A percentile compares a stretch with the other conserved stretches of the same genome.
Conservation (phyloP, 2,113 vertebrate species). For the Mustela nigripes region DNA sequence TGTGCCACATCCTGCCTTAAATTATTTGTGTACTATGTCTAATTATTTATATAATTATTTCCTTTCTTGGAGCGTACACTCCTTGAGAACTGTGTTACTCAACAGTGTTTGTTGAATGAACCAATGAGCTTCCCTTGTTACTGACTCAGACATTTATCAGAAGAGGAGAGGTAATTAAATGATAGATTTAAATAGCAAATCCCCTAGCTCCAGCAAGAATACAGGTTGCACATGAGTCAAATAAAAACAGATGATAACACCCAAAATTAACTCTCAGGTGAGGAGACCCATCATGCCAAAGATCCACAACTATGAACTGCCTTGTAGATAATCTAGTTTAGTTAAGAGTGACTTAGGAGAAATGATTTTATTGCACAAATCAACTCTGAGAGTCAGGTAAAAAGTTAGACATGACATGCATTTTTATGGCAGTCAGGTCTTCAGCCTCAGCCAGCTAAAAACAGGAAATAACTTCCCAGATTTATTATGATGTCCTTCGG, state of each 20-base stretch:
- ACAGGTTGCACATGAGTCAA: not conserved
- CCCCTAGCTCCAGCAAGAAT: not conserved
- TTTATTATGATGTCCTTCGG: slow-evolving; percentile 27
- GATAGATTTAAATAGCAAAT: slow-evolving; percentile 19
- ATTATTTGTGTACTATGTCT: not conserved
- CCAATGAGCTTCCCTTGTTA: not conserved
- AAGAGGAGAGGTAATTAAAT: slow-evolving; percentile 28
- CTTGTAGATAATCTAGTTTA: not conserved
- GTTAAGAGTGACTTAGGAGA: not conserved
- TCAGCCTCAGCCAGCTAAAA: slow-evolving; percentile 17
- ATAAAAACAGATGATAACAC: not conserved
- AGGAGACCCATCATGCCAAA: not conserved
- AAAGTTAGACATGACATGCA: slow-evolving; percentile 43
- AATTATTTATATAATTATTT: slow-evolving; percentile 40
- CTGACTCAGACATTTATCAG: slow-evolving; percentile 1
- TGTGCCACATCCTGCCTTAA: slow-evolving; percentile 51
- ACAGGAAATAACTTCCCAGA: slow-evolving; percentile 57
- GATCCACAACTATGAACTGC: not conserved
- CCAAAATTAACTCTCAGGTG: not conserved
- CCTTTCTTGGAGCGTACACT: not conserved
- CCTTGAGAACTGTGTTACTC: not conserved
- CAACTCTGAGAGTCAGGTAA: not conserved
- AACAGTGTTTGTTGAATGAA: slow-evolving; percentile 50
- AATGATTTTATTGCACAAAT: not conserved
- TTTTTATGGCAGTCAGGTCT: slow-evolving; percentile 37